phyloP scores from a whole-genome alignment of 2,797 vertebrate genomes.

The Falco novaeseelandiae region DNA sequence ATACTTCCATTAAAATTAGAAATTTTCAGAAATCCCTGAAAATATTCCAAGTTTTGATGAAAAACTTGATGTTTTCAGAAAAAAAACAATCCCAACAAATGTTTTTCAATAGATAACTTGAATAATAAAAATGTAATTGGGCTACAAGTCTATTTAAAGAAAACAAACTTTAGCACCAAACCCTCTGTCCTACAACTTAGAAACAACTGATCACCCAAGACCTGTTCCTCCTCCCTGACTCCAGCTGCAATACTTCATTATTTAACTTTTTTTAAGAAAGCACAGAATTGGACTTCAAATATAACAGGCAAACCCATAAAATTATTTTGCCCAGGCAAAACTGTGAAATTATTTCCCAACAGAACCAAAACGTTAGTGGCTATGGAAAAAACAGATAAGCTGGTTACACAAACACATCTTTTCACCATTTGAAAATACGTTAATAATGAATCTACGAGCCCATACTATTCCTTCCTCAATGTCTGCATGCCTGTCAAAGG shows the following conservation, averaged over 20 bases:
- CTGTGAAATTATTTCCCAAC: neutral
- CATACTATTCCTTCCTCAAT: neutral
- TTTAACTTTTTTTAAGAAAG: neutral
- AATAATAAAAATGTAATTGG: neutral
- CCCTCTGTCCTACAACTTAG: neutral
- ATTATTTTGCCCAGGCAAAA: too few relatives aligned
- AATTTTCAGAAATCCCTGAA: neutral
- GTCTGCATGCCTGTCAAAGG: neutral
- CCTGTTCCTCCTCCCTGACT: neutral
- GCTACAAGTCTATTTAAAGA: neutral
- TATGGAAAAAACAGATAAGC: neutral
- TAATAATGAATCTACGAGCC: neutral
- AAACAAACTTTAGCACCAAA: neutral
- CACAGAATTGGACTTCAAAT: neutral
- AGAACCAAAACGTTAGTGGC: neutral
- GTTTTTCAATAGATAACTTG: neutral
- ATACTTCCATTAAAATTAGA: neutral
- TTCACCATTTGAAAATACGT: neutral
- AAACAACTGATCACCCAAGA: neutral
- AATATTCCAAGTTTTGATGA: neutral
- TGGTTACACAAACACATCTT: neutral
- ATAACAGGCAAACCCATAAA: neutral
- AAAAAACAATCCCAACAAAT: neutral
- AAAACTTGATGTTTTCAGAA: neutral
- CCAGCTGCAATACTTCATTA: neutral